Evolutionary conservation across 2,797 vertebrate genomes (phyloP).

Genomic region (Graptemys geographica): DNA sequence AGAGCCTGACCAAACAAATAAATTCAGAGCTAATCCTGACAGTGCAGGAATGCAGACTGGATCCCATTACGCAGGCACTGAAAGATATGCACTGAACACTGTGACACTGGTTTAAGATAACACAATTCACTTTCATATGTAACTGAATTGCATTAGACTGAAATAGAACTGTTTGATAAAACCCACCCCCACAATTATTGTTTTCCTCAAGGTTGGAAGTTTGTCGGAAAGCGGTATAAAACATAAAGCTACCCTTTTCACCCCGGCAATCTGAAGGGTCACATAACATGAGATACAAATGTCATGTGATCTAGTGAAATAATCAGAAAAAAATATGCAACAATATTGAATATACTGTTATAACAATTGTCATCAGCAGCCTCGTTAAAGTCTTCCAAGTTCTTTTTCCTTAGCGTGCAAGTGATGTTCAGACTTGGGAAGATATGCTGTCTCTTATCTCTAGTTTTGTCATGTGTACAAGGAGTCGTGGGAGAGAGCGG

Average conservation of each 20-base stretch:
- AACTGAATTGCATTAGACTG: neutral
- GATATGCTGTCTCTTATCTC: neutral
- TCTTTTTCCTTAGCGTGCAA: neutral
- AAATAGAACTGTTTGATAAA: neutral
- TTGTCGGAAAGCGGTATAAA: neutral
- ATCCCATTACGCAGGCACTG: neutral
- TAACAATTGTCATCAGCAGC: neutral
- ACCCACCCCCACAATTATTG: neutral
- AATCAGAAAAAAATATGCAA: neutral
- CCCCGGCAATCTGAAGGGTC: neutral
- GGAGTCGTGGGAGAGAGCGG: no score
- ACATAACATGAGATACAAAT: neutral
- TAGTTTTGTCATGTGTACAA: no score
- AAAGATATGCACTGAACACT: neutral
- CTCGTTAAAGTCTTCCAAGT: neutral
- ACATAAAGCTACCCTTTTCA: neutral
- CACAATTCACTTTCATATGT: neutral
- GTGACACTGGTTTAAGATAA: neutral
- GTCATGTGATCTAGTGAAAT: neutral
- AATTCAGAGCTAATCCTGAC: neutral
- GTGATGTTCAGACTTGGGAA: no score
- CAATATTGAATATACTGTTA: neutral
- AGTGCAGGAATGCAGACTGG: neutral
- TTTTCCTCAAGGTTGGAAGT: neutral
- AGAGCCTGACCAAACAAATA: neutral